phyloP scores from a whole-genome alignment of 2,113 vertebrate genomes.

The Cyanoliseus patagonus region DNA sequence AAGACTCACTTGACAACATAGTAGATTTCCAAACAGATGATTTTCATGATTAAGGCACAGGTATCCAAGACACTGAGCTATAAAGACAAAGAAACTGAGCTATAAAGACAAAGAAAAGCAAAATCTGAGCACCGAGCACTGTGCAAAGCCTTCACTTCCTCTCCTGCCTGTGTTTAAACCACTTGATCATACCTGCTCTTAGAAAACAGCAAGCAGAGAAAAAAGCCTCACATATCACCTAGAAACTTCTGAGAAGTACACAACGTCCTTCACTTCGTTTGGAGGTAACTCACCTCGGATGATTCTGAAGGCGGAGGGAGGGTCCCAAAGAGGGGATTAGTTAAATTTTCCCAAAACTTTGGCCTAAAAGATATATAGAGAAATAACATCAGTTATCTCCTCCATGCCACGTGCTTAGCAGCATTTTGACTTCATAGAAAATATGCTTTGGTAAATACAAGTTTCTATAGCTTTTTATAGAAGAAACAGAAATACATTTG shows the following conservation, averaged over 20 bases:
- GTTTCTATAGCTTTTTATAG: background rate
- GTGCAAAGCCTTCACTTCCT: background rate
- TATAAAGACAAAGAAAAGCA: constrained; percentile 43
- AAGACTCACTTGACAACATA: constrained; percentile 90
- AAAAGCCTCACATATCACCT: background rate
- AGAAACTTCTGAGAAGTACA: background rate
- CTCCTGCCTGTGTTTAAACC: background rate
- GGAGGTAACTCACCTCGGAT: constrained; percentile 83
- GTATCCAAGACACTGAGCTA: constrained; percentile 95
- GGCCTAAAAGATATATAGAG: constrained; percentile 74
- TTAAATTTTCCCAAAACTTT: constrained; percentile 96
- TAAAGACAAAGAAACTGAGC: constrained; percentile 75
- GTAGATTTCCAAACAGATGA: constrained; percentile 96
- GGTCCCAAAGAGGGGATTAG: constrained; percentile 88
- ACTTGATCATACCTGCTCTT: background rate
- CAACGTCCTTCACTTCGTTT: background rate
- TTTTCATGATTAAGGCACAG: constrained; percentile 97
- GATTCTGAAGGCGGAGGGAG: constrained; percentile 87
- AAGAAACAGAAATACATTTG: background rate
- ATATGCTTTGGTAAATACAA: background rate
- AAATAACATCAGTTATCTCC: background rate
- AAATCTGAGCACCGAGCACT: background rate
- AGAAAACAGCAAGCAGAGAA: background rate
- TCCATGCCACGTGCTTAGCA: background rate
- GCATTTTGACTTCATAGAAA: background rate